Percentiles rank a stretch among this genome's conserved stretches.
Evolutionary conservation across 2,113 vertebrate species (phyloP).

Genomic region (Sigmodon hispidus): DNA sequence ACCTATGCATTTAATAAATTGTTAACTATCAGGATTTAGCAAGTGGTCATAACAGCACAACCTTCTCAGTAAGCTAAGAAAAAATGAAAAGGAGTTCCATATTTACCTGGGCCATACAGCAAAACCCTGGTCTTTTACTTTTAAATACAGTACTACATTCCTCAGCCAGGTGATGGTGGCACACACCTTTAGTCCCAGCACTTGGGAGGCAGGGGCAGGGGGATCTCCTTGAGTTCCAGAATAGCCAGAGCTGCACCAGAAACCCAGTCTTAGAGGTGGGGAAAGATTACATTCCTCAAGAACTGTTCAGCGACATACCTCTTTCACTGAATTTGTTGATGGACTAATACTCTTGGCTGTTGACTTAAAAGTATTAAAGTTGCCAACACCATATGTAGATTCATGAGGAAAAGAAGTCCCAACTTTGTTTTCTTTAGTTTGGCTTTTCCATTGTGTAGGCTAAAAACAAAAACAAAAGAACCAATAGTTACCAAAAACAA

Average conservation of each 20-base stretch:
- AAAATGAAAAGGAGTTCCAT: background rate
- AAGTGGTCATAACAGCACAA: background rate
- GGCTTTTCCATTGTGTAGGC: conserved; percentile 85
- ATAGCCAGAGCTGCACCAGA: background rate
- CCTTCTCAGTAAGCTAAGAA: background rate
- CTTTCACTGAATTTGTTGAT: conserved; percentile 82
- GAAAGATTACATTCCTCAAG: background rate
- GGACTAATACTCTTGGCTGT: conserved; percentile 81
- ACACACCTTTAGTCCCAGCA: background rate
- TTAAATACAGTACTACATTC: background rate
- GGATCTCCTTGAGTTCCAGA: background rate
- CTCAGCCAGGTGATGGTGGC: background rate
- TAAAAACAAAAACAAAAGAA: conserved; percentile 75
- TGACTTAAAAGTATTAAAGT: conserved; percentile 85
- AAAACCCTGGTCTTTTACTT: background rate
- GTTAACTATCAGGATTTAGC: background rate
- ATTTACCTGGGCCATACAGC: background rate
- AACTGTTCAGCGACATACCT: conserved; percentile 80
- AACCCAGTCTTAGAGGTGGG: background rate
- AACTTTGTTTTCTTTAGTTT: conserved; percentile 87
- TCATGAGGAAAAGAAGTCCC: conserved; percentile 82
- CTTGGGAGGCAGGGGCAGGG: too few species aligned
- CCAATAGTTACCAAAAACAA: conserved; percentile 36
- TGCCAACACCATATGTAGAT: conserved; percentile 81
- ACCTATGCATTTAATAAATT: background rate